Evolutionary conservation across 2,888 invertebrate genomes (phyloP).

Genomic region (Crepidodera aurea): DNA sequence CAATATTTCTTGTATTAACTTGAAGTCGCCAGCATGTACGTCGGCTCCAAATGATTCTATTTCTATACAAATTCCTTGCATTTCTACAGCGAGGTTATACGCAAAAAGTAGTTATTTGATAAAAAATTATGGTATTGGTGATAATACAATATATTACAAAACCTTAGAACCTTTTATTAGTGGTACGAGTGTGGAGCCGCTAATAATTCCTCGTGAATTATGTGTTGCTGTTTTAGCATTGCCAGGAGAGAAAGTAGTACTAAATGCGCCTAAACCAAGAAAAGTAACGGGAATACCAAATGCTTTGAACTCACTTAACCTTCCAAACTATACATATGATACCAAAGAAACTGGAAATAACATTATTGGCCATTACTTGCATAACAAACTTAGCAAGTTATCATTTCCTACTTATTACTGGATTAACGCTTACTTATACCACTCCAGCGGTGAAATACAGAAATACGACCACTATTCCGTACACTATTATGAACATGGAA

Average conservation of each 20-base stretch:
- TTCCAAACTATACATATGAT: constrained; percentile 22
- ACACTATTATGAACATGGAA: constrained; percentile 22
- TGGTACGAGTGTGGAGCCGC: neutral
- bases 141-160: constrained; percentile 15
- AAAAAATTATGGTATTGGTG: neutral
- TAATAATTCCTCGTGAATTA: constrained; percentile 12
- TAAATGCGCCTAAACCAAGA: neutral
- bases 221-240: constrained; percentile 22
- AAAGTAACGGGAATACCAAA: constrained; percentile 8
- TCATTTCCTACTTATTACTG: constrained; percentile 19
- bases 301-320: neutral
- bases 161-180: constrained; percentile 8
- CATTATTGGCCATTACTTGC: constrained; percentile 16
- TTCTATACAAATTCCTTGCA: constrained; percentile 21
- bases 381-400: neutral
- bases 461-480: constrained; percentile 29
- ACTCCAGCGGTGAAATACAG: constrained; percentile 8
- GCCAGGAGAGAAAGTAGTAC: constrained; percentile 19
- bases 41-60: neutral
- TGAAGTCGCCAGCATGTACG: constrained; percentile 17
- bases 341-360: constrained; percentile 7
- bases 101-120: constrained; percentile 21
- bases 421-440: constrained; percentile 21
- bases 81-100: constrained; percentile 25
- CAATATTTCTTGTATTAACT: constrained; percentile 15